Percentiles rank a stretch among this genome's conserved stretches.
Conservation (phyloP, 2,113 vertebrate genomes). For the Prietella phreatophila region DNA sequence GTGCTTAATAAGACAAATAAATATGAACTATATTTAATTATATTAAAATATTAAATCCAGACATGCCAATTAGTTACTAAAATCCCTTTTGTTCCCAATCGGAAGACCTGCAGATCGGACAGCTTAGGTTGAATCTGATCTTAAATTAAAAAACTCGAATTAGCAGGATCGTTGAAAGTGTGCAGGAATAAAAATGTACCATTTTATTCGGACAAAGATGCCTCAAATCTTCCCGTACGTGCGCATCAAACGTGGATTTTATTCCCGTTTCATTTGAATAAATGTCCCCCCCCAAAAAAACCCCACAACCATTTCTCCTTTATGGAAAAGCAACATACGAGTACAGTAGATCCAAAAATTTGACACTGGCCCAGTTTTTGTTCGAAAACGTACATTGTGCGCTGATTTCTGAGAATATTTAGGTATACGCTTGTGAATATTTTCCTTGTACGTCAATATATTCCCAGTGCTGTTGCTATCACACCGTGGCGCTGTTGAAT, state of each 20-base stretch:
- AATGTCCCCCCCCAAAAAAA: not conserved
- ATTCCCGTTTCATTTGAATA: not conserved
- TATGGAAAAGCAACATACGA: not conserved
- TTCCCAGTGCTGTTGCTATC: no score
- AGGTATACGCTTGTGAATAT: no score
- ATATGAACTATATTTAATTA: not conserved
- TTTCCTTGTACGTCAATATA: no score
- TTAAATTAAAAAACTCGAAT: not conserved
- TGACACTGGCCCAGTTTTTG: not conserved
- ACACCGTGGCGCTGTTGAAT: no score
- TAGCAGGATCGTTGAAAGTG: not conserved
- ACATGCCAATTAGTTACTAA: not conserved
- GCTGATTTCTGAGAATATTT: no score
- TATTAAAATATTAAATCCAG: not conserved
- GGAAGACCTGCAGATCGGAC: not conserved
- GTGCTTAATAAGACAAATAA: not conserved
- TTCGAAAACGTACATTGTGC: not conserved
- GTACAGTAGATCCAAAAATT: not conserved
- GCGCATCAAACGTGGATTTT: not conserved
- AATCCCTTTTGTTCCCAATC: not conserved
- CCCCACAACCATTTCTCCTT: no score
- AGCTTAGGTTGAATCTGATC: not conserved
- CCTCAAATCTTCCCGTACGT: not conserved
- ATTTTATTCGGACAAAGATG: not conserved
- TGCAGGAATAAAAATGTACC: not conserved